These are phyloP conservation scores for Anthoscopus minutus DNA, from an alignment of 2,113 vertebrate genomes.

Conservation along the genomic window DNA sequence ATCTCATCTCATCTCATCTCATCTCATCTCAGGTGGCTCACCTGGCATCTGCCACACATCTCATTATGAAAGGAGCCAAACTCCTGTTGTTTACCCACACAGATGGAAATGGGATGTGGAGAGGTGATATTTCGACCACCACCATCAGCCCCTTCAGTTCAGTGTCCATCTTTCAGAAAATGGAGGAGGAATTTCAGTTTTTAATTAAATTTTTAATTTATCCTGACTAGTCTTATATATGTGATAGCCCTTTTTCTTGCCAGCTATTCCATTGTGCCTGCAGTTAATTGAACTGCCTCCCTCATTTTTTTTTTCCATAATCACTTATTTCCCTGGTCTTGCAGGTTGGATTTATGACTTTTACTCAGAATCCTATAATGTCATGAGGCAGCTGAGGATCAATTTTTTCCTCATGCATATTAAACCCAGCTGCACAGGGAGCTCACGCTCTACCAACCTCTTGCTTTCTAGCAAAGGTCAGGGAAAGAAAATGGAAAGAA, in stretches of 20 bases:
- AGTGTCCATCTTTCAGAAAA: neutral
- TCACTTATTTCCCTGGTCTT: neutral
- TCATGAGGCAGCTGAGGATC: neutral
- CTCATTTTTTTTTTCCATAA: neutral
- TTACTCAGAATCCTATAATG: neutral
- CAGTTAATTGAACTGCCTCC: neutral
- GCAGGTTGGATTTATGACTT: neutral
- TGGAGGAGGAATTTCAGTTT: neutral
- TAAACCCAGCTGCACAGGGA: neutral
- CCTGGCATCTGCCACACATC: neutral
- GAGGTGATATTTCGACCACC: neutral
- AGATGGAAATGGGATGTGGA: neutral
- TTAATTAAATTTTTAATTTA: neutral
- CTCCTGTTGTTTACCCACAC: neutral
- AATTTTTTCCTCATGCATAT: neutral
- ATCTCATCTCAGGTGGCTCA: accelerated
- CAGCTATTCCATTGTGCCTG: neutral
- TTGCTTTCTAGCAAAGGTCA: neutral
- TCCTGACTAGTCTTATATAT: neutral
- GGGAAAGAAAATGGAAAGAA: neutral
- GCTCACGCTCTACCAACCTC: neutral
- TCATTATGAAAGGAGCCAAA: neutral
- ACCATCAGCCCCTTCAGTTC: neutral
- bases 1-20: accelerated
- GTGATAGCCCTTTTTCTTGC: neutral